phyloP scores from a whole-genome alignment of 2,888 invertebrate genomes.

The Linnaemya tessellans region DNA sequence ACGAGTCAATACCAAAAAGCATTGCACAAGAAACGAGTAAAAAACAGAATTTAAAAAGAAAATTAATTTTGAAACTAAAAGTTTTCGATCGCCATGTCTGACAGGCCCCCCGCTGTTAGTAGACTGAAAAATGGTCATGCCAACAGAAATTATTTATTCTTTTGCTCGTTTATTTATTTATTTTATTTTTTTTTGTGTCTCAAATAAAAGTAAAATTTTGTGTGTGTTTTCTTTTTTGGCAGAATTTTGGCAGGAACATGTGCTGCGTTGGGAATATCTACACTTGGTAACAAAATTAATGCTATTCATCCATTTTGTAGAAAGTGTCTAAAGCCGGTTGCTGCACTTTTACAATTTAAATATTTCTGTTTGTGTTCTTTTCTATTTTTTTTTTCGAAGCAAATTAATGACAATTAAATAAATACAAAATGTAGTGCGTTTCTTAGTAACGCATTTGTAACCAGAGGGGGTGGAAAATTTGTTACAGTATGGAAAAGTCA shows the following conservation, averaged over 20 bases:
- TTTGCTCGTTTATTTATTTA: background rate
- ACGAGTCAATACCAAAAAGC: background rate
- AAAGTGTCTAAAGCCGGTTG: background rate
- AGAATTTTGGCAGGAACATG: constrained; percentile 17
- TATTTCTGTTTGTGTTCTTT: background rate
- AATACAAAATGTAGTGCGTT: too few relatives aligned
- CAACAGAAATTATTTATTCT: constrained; percentile 11
- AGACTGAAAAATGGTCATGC: constrained; percentile 13
- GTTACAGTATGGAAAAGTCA: too few relatives aligned
- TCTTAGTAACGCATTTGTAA: too few relatives aligned
- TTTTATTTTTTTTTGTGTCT: constrained; percentile 5
- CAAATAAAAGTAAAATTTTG: constrained; percentile 12
- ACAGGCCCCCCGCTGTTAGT: constrained; percentile 45
- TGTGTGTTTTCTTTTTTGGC: too few relatives aligned
- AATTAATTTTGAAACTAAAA: constrained; percentile 21
- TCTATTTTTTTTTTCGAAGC: too few relatives aligned
- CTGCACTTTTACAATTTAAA: background rate
- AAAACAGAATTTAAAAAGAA: constrained; percentile 20
- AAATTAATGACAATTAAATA: too few relatives aligned
- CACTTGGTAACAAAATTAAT: background rate
- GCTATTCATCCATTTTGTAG: background rate
- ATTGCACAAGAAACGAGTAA: background rate
- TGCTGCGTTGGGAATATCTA: background rate
- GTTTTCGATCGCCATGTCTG: constrained; percentile 44
- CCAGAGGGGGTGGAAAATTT: too few relatives aligned